Evolutionary conservation across 2,113 vertebrate genomes (phyloP).

Genomic region (Elachura formosa): DNA sequence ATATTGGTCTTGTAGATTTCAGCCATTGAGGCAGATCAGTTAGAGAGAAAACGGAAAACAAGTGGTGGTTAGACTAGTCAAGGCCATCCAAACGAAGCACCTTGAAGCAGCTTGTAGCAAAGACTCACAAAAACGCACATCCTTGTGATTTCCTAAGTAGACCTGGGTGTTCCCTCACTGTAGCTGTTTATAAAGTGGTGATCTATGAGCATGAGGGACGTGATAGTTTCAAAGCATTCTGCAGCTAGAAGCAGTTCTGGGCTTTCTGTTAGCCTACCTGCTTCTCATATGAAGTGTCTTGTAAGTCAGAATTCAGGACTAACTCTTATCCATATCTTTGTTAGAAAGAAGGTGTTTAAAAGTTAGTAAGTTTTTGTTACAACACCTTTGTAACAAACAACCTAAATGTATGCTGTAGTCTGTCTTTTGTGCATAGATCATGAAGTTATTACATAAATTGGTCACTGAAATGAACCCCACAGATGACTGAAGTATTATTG

Average conservation of each 20-base stretch:
- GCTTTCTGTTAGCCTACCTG: neutral
- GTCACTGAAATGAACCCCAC: neutral
- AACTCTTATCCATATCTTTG: neutral
- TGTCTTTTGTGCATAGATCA: neutral
- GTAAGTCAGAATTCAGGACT: neutral
- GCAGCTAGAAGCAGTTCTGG: rapidly evolving
- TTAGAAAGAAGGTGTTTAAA: neutral
- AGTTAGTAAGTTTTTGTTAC: neutral
- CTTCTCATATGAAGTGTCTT: neutral
- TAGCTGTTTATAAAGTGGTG: neutral
- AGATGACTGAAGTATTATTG: neutral
- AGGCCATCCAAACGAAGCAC: neutral
- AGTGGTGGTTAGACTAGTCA: neutral
- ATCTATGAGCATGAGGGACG: neutral
- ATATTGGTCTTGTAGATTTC: neutral
- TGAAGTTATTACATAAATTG: neutral
- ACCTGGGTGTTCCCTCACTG: neutral
- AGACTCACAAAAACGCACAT: neutral
- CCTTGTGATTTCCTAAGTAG: neutral
- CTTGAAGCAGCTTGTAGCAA: neutral
- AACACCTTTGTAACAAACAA: neutral
- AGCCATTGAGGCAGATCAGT: neutral
- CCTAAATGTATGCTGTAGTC: neutral
- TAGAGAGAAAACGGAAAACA: neutral
- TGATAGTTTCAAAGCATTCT: neutral